Evolutionary conservation across 2,888 invertebrate genomes (phyloP).

Genomic region (Phortica okadai): DNA sequence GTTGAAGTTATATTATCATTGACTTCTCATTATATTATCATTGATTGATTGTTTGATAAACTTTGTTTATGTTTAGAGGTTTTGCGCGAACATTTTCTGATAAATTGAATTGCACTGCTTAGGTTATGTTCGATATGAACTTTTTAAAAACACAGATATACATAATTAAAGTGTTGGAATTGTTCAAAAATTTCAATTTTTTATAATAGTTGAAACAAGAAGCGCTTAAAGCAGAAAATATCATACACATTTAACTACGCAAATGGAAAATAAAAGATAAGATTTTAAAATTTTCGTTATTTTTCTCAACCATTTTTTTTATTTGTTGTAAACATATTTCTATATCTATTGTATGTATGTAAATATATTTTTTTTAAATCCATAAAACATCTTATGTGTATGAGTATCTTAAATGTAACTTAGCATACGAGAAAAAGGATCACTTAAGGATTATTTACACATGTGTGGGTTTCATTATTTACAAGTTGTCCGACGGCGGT

Average conservation of each 20-base stretch:
- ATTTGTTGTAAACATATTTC: slow-evolving; percentile 8
- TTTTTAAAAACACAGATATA: too few species aligned
- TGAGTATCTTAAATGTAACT: slow-evolving; percentile 60
- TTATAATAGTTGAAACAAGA: background rate
- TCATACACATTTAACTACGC: too few species aligned
- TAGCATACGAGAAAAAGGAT: slow-evolving; percentile 68
- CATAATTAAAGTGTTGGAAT: too few species aligned
- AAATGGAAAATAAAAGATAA: background rate
- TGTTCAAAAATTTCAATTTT: too few species aligned
- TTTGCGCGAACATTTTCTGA: too few species aligned
- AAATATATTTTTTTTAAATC: slow-evolving; percentile 49
- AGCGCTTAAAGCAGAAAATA: background rate
- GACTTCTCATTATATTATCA: too few species aligned
- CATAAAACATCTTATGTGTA: slow-evolving; percentile 22
- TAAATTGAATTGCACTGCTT: too few species aligned
- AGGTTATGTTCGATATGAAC: too few species aligned
- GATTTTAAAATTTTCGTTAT: background rate
- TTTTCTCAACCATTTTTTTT: background rate
- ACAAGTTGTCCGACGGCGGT: slow-evolving; percentile 9
- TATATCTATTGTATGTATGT: slow-evolving; percentile 42
- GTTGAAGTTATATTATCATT: too few species aligned
- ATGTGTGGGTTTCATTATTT: slow-evolving; percentile 54
- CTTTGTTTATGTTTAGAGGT: too few species aligned
- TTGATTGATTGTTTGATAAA: too few species aligned
- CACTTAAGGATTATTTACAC: slow-evolving; percentile 70